Base-by-base conservation (phyloP, 2,797 vertebrate species). In the Hapalemur alaotrensis region DNA sequence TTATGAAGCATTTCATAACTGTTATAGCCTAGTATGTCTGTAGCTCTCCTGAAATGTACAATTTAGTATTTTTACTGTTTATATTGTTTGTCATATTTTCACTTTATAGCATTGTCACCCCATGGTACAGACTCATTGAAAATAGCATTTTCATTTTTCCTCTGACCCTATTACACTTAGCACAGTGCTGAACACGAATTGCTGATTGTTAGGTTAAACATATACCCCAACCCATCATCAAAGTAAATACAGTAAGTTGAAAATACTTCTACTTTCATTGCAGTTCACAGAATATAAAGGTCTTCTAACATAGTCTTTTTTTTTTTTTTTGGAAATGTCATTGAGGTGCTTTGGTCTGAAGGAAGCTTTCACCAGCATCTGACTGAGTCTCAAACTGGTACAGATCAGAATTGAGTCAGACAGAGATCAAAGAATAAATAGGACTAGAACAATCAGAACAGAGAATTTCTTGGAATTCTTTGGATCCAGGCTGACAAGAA, bases 11-110 rank as follows among this genome's bases (percentile, higher is more conserved):
- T 79, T 96, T 73, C 7, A 1, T 72, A 54, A 81, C 2, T 83
- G 0, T 78, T 50, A 20, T 15, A 89, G 46, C 22, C 38, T 70
- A 2, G 32, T 46, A n/a, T 61, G 48, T 63, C 54, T 65, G 9
- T 82, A 73, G 78, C 38, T 94, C 46, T 93, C n/a, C 8, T 32
- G 30, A 92, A 95, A 0, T 41, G 52, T 70, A 89, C 32, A 81
- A n/a, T 76, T 93, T 83, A 89, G 22, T 79, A 79, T 95, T 89
- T 89, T 89, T 75, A 88, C 38, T 83, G 35, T 50, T 96, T 89
- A 61, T 83, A 72, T 46, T 86, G 35, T 67, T 75, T 65, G 30
- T 46, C 52, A 50, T 93, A 83, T 96, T 96, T 97, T 83, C 38
- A 65, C 13, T 95, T 59, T 79, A 91, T 38, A 89, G 57, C 46